These are phyloP conservation scores for Gryon sp. DNA, from an alignment of 1,140 invertebrate genomes.

Conservation along the genomic window DNA sequence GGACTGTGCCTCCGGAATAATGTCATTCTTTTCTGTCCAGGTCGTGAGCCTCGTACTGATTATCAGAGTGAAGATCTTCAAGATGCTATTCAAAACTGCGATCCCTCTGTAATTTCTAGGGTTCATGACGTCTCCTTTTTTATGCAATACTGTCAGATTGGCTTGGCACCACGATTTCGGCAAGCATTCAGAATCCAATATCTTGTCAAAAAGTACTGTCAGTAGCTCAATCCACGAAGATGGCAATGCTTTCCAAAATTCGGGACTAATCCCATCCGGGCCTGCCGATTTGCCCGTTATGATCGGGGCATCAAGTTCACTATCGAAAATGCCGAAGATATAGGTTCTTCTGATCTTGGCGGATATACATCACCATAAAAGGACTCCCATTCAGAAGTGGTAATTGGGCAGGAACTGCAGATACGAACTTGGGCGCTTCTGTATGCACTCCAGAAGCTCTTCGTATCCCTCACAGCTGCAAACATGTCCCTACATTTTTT, in stretches of 20 bases:
- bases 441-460: background rate
- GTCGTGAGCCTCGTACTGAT: background rate
- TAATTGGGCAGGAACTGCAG: background rate
- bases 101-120: slow-evolving; percentile 23
- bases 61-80: slow-evolving; percentile 11
- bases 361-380: background rate
- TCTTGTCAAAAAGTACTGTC: background rate
- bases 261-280: background rate
- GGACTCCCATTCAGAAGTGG: background rate
- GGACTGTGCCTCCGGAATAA: slow-evolving; percentile 10
- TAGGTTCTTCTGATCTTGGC: background rate
- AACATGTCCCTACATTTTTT: too few relatives aligned
- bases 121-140: slow-evolving; percentile 8
- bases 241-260: background rate
- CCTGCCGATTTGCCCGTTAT: background rate
- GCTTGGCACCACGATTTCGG: background rate
- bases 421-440: background rate
- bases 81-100: background rate
- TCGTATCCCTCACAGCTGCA: background rate
- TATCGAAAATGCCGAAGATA: background rate
- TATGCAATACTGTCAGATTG: background rate
- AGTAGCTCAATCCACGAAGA: too few relatives aligned
- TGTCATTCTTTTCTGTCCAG: slow-evolving; percentile 4
- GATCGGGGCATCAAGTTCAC: background rate
- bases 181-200: background rate